These are phyloP conservation scores for Diplolepis rosae DNA, from an alignment of 2,888 invertebrate species.

Conservation along the genomic window DNA sequence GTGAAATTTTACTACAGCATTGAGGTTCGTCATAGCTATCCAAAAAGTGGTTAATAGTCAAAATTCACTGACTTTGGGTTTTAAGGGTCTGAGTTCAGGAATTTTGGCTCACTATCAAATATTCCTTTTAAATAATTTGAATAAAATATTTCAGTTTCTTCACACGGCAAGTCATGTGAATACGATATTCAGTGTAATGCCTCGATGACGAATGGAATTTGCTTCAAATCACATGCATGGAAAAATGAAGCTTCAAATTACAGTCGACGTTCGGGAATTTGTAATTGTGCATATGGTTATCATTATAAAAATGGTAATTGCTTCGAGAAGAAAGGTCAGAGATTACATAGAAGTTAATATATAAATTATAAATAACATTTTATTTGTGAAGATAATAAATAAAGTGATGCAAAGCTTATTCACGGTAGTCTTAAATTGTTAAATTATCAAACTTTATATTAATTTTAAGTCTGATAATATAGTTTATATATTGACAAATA, in stretches of 20 bases:
- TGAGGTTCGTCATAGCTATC: too few relatives aligned
- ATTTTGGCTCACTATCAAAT: too few relatives aligned
- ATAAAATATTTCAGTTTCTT: constrained; percentile 42
- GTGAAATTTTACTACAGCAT: too few relatives aligned
- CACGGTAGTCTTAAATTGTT: too few relatives aligned
- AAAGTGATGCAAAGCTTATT: too few relatives aligned
- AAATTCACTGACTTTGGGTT: too few relatives aligned
- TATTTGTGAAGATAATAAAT: background rate
- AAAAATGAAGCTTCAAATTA: constrained; percentile 1
- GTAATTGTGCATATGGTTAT: constrained; percentile 6
- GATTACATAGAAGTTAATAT: background rate
- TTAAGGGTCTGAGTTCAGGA: too few relatives aligned
- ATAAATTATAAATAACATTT: background rate
- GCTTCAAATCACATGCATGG: constrained; percentile 7
- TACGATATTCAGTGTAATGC: constrained; percentile 54
- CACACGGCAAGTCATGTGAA: constrained; percentile 48
- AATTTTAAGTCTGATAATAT: too few relatives aligned
- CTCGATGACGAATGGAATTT: constrained; percentile 38
- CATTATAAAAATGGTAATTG: constrained; percentile 43
- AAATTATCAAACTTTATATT: too few relatives aligned
- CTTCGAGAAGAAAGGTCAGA: constrained; percentile 44
- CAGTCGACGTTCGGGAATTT: too few relatives aligned
- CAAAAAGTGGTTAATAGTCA: too few relatives aligned
- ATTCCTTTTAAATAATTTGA: background rate
- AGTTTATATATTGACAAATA: too few relatives aligned